These are phyloP conservation scores for Callinectes sapidus DNA, from an alignment of 2,888 invertebrate species.

Conservation along the genomic window DNA sequence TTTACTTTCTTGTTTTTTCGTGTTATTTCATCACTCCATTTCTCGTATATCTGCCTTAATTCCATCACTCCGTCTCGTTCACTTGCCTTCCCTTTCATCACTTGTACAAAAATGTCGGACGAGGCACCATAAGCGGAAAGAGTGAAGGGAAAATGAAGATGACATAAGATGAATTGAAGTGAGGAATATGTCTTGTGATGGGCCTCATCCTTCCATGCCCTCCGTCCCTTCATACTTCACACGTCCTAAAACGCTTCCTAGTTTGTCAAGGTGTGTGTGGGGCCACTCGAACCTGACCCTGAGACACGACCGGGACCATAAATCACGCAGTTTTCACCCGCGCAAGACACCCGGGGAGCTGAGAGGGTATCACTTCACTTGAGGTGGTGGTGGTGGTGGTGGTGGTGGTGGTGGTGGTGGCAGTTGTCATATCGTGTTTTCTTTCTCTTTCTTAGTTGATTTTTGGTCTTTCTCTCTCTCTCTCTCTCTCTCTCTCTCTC, in stretches of 20 bases:
- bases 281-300: not conserved
- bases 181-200: not conserved
- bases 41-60: too few relatives aligned
- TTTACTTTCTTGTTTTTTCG: too few relatives aligned
- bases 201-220: not conserved
- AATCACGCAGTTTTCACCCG: slow-evolving; percentile 6
- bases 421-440: not conserved
- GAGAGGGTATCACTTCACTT: not conserved
- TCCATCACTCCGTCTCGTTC: too few relatives aligned
- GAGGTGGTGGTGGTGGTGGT: not conserved
- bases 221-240: not conserved
- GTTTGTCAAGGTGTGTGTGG: not conserved
- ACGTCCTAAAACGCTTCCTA: not conserved
- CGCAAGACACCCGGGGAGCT: slow-evolving; percentile 1
- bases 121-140: not conserved
- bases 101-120: not conserved
- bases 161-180: not conserved
- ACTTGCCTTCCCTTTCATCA: not conserved
- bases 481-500: slow-evolving; percentile 1
- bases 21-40: too few relatives aligned
- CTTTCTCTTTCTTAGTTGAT: not conserved
- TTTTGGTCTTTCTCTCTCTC: not conserved
- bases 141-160: not conserved
- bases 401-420: not conserved
- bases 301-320: not conserved